Percentiles rank a stretch among this genome's conserved stretches.
These are phyloP conservation scores for Anas platyrhynchos DNA, from an alignment of 2,113 vertebrate species.

Conservation along the genomic window DNA sequence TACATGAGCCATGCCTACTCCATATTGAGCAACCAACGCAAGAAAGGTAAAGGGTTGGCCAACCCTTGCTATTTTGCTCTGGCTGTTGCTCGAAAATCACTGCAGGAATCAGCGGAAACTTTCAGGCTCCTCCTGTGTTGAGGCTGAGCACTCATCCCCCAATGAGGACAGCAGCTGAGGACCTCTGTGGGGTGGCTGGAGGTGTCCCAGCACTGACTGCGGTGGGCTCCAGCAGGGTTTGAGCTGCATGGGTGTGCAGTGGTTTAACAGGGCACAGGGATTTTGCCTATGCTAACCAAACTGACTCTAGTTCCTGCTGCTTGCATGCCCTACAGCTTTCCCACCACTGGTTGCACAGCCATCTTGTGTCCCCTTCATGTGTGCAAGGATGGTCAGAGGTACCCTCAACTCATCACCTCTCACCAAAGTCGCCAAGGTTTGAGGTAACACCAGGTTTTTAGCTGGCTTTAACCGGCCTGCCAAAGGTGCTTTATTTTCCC, in stretches of 20 bases:
- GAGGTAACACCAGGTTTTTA: neutral
- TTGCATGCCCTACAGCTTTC: neutral
- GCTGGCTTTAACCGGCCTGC: neutral
- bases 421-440: neutral
- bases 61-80: neutral
- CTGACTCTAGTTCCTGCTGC: neutral
- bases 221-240: neutral
- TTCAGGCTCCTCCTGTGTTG: neutral
- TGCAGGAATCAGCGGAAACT: neutral
- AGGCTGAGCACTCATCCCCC: neutral
- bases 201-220: no score
- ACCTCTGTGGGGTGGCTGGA: neutral
- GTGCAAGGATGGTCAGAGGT: neutral
- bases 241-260: no score
- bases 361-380: no score
- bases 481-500: neutral
- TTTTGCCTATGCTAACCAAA: fast-evolving
- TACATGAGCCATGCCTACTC: neutral
- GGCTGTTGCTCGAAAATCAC: neutral
- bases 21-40: neutral
- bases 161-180: neutral
- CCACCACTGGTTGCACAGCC: neutral
- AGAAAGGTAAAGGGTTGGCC: neutral
- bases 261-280: fast-evolving
- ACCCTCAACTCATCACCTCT: neutral